Base-by-base conservation (phyloP, 2,888 invertebrate species). In the Sarcophaga rosellei region DNA sequence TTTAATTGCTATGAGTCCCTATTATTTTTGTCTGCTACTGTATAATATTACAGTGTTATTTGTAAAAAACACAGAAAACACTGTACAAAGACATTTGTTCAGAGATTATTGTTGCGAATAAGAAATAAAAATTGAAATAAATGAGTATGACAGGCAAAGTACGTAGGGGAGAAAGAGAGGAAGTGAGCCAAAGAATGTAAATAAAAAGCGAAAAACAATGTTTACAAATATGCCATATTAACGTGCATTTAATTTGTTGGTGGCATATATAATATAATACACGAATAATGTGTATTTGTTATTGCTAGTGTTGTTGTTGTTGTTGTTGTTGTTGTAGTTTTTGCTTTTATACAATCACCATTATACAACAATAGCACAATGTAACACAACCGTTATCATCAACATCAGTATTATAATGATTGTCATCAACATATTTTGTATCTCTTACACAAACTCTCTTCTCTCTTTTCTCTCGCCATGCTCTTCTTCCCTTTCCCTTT, bases 221-320 rank as follows among this genome's bases (percentile, higher is more conserved):
- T 81, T 76, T 81, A 81, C 76, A 81, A 81, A 81, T 75, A 81
- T 69, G 57, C 44, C 81, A 81, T 70, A 81, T 70, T 70, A 81
- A 76, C 69, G 45, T 76, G 75, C 70, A 70, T 81, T 81, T 81
- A 81, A 81, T 70, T 76, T 53, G 53, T 53, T 53, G 53, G 53
- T 53, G 53, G 53, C 12, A 53, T 75, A 81, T 70, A 69, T 81
- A 68, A 66, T 81, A 80, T 73, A 53, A 53, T 53, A 53, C 17
- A 35, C 35, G 35, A 35, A 35, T 35, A 53, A 53, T 53, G 12
- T 53, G 17, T 17, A 53, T 53, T 12, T 53, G 53, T 35, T 35
- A 35, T 35, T 35, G 35, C 35, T 35, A 35, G 35, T 35, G 3
- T 25, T 25, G 25, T 25, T 4, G 25, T 23, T 23, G 25, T 25